Conservation (phyloP, 2,888 invertebrate species). For the Kryphioiulus occultus region DNA sequence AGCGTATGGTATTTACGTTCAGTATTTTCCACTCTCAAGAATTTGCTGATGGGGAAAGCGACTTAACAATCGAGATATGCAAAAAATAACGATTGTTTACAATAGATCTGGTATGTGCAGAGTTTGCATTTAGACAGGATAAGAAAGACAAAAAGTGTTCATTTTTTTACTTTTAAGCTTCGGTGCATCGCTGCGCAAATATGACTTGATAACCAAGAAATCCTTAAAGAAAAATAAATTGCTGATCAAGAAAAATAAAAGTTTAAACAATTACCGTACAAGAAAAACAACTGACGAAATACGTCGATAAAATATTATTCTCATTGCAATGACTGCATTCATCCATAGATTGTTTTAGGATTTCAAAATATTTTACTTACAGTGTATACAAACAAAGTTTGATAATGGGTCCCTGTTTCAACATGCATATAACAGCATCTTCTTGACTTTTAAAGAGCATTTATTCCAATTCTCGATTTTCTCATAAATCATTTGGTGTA, state of each 20-base stretch:
- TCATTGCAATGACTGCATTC: no score
- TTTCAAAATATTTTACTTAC: no score
- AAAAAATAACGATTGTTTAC: slow-evolving; percentile 33
- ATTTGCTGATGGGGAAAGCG: slow-evolving; percentile 32
- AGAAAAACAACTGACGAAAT: background rate
- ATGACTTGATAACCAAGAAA: background rate
- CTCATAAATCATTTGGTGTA: no score
- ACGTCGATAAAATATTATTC: background rate
- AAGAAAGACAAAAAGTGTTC: background rate
- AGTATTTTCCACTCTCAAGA: background rate
- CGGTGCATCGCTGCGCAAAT: background rate
- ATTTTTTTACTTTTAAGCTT: slow-evolving; percentile 11
- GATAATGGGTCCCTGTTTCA: no score
- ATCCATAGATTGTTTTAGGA: no score
- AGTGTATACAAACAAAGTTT: no score
- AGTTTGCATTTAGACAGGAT: slow-evolving; percentile 9
- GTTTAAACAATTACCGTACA: background rate
- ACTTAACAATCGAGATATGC: slow-evolving; percentile 38
- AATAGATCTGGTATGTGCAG: background rate
- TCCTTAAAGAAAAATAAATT: background rate
- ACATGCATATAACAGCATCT: no score
- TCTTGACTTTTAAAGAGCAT: no score
- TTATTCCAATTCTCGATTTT: no score
- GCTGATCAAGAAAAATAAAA: background rate
- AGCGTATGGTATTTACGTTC: background rate